phyloP scores from a whole-genome alignment of 2,888 invertebrate species.

The Venustoraphidia nigricollis region DNA sequence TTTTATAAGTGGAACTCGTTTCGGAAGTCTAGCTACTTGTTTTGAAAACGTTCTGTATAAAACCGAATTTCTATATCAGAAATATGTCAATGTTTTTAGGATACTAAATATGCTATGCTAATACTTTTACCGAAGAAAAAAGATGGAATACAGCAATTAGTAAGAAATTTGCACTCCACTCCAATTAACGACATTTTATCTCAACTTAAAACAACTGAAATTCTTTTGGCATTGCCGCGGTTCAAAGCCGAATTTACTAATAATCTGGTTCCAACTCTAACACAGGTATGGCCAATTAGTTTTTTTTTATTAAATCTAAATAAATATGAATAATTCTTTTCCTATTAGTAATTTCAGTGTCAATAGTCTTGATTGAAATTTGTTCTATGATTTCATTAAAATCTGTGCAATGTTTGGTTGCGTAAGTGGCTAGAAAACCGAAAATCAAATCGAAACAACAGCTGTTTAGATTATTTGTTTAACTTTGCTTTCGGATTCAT shows the following conservation, averaged over 20 bases:
- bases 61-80: no score
- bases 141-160: constrained; percentile 31
- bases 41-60: no score
- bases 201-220: constrained; percentile 30
- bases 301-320: not conserved
- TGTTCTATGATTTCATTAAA: not conserved
- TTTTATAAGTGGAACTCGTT: no score
- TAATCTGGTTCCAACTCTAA: constrained; percentile 33
- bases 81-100: constrained; percentile 27
- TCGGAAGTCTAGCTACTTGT: no score
- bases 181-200: constrained; percentile 32
- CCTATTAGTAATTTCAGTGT: not conserved
- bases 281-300: constrained; percentile 28
- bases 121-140: constrained; percentile 39
- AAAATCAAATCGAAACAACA: no score
- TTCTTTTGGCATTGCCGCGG: constrained; percentile 39
- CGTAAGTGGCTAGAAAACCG: no score
- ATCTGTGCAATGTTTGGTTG: no score
- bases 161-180: constrained; percentile 39
- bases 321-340: not conserved
- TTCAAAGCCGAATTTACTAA: constrained; percentile 40
- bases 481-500: no score
- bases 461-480: no score
- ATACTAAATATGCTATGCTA: constrained; percentile 43
- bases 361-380: not conserved